Percentiles rank a stretch among this genome's conserved stretches.
These are phyloP conservation scores for Physocephala rufipes DNA, from an alignment of 2,888 invertebrate species.

Conservation along the genomic window DNA sequence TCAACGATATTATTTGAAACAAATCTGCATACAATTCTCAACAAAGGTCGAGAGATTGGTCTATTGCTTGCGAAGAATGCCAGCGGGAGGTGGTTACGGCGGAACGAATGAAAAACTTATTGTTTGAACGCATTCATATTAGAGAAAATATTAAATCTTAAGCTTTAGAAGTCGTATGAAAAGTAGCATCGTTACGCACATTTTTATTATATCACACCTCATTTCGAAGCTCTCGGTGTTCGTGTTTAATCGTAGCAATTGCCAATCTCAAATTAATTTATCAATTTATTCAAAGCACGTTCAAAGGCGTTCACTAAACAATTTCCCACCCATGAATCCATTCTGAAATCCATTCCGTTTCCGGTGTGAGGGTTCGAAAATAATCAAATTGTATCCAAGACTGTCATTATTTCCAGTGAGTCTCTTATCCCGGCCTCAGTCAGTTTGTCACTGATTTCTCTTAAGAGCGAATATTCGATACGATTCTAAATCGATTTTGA, in stretches of 20 bases:
- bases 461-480: neutral
- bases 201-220: too few relatives aligned
- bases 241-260: conserved; percentile 8
- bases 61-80: too few relatives aligned
- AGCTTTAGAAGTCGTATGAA: too few relatives aligned
- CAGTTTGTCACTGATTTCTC: neutral
- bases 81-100: too few relatives aligned
- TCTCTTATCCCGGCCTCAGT: neutral
- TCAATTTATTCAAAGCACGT: conserved; percentile 19
- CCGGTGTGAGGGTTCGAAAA: neutral
- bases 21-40: neutral
- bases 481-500: too few relatives aligned
- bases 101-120: too few relatives aligned
- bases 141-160: too few relatives aligned
- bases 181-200: too few relatives aligned
- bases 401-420: neutral
- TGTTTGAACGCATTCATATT: too few relatives aligned
- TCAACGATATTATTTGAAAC: conserved; percentile 31
- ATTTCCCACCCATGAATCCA: conserved; percentile 57
- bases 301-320: conserved; percentile 56
- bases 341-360: neutral
- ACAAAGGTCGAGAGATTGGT: too few relatives aligned
- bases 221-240: neutral
- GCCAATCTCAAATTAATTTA: conserved; percentile 10
- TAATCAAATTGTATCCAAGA: neutral